phyloP scores from a whole-genome alignment of 2,797 vertebrate genomes.

The Tarsius wallacei region DNA sequence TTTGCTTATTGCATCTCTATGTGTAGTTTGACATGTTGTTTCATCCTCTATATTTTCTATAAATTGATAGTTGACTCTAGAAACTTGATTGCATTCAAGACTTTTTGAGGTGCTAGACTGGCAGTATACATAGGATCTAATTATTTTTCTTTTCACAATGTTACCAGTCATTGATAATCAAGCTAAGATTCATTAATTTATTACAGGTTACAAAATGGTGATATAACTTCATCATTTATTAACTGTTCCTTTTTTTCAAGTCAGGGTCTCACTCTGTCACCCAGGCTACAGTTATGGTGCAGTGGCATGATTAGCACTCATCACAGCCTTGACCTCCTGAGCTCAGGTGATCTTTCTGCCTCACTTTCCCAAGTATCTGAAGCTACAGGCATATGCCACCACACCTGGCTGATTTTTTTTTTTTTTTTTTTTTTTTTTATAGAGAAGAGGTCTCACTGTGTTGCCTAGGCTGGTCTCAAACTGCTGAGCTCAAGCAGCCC shows the following conservation, averaged over 20 bases:
- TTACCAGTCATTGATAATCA: constrained; percentile 20
- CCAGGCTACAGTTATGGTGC: too few relatives aligned
- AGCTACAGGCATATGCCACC: too few relatives aligned
- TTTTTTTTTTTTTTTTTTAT: too few relatives aligned
- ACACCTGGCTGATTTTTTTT: too few relatives aligned
- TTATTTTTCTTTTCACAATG: constrained; percentile 11
- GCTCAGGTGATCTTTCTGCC: too few relatives aligned
- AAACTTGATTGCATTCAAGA: not conserved
- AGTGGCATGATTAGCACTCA: too few relatives aligned
- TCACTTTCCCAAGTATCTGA: too few relatives aligned
- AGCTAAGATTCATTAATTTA: constrained; percentile 36
- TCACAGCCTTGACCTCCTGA: too few relatives aligned
- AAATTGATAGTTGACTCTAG: not conserved
- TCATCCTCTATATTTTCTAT: not conserved
- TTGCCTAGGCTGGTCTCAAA: too few relatives aligned
- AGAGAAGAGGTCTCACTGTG: too few relatives aligned
- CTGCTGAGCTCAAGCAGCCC: too few relatives aligned
- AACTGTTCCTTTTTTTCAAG: constrained; percentile 6
- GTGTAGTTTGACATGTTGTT: not conserved
- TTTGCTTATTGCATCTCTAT: not conserved
- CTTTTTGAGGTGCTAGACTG: constrained; percentile 3
- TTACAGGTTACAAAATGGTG: constrained; percentile 40
- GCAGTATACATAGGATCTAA: not conserved
- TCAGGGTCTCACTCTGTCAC: too few relatives aligned
- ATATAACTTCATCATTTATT: constrained; percentile 48